A percentile compares a stretch with the other conserved stretches of the same genome.
Conservation (phyloP, 2,797 vertebrate species). For the Chrosomus eos region DNA sequence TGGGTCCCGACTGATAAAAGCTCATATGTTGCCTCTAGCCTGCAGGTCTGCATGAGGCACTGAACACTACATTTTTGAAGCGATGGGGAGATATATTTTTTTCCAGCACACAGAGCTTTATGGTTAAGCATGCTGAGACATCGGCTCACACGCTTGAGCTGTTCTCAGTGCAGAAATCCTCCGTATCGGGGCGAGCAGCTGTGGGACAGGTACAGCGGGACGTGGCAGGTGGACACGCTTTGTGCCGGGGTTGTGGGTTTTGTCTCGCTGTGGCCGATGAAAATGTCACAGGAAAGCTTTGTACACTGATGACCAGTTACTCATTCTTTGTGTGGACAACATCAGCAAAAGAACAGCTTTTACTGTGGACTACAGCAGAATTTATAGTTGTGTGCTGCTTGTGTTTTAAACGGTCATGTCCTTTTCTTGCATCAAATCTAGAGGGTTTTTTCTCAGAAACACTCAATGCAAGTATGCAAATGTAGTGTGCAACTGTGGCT, state of each 20-base stretch:
- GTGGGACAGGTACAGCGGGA: slow-evolving; percentile 17
- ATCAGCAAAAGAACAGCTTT: slow-evolving; percentile 31
- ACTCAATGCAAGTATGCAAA: not conserved
- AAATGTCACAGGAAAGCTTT: slow-evolving; percentile 38
- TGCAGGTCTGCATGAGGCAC: slow-evolving; percentile 72
- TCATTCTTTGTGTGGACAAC: slow-evolving; percentile 8
- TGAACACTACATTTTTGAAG: slow-evolving; percentile 75
- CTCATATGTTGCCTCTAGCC: slow-evolving; percentile 76
- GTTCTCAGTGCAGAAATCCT: slow-evolving; percentile 34
- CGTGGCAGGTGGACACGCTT: slow-evolving; percentile 42
- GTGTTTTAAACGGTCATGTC: not conserved
- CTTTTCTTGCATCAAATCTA: not conserved
- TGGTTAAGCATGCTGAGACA: slow-evolving; percentile 70
- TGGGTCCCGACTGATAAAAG: slow-evolving; percentile 81
- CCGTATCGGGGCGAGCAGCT: slow-evolving; percentile 15
- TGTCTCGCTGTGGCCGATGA: slow-evolving; percentile 40
- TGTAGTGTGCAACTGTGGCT: not conserved
- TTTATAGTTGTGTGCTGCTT: not conserved
- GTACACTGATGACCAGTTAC: slow-evolving; percentile 28
- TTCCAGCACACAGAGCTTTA: slow-evolving; percentile 45
- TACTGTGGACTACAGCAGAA: not conserved
- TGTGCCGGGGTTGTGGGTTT: slow-evolving; percentile 49
- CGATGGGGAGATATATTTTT: slow-evolving; percentile 73
- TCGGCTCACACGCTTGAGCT: slow-evolving; percentile 53
- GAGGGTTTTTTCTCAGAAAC: not conserved